Evolutionary conservation across 2,888 invertebrate species (phyloP).

Genomic region (Acanthoscelides obtectus): DNA sequence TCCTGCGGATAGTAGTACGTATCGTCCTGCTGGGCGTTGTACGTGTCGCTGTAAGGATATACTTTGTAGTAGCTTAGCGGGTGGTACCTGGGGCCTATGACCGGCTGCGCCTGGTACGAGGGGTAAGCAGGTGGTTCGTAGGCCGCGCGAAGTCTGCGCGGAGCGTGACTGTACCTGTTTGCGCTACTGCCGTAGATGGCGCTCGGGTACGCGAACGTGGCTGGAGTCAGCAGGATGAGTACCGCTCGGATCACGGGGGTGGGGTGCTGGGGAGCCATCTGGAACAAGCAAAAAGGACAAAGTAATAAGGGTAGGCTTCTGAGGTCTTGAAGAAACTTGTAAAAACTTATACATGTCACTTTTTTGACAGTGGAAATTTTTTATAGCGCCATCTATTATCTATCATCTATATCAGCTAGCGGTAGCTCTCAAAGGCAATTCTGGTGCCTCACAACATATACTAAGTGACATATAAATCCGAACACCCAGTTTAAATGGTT

Average conservation of each 20-base stretch:
- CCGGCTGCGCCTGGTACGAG: constrained; percentile 20
- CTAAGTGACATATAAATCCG: no score
- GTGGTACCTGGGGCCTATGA: constrained; percentile 42
- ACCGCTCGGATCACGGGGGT: constrained; percentile 37
- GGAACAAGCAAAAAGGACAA: neutral
- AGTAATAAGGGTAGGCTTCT: no score
- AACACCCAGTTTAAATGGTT: no score
- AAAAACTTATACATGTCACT: no score
- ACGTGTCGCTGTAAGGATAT: constrained; percentile 52
- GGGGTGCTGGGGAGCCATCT: neutral
- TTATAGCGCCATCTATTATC: no score
- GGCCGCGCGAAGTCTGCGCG: constrained; percentile 19
- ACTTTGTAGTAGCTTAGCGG: constrained; percentile 47
- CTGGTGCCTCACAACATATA: no score
- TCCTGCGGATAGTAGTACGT: constrained; percentile 37
- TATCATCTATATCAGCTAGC: no score
- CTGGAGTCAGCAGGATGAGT: constrained; percentile 30
- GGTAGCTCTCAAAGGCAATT: no score
- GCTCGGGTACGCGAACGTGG: constrained; percentile 26
- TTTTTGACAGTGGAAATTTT: no score
- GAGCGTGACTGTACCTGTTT: constrained; percentile 43
- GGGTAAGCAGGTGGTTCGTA: constrained; percentile 25
- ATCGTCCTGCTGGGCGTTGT: constrained; percentile 48
- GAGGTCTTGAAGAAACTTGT: no score
- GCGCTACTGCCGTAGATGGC: constrained; percentile 43